Conservation (phyloP, 2,888 invertebrate species). For the Polydesmus complanatus region DNA sequence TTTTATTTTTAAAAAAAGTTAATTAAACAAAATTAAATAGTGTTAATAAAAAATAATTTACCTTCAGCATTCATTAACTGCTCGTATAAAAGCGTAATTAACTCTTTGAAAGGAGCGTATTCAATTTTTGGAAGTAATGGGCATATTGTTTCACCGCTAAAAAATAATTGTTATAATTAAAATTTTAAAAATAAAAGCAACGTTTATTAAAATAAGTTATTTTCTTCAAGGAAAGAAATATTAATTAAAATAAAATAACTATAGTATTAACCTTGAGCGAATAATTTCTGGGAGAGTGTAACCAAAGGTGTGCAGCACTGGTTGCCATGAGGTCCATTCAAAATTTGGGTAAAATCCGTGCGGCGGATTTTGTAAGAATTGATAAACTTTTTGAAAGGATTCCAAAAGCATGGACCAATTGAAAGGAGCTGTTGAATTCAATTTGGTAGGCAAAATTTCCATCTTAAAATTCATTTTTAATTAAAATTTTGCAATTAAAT, state of each 20-base stretch:
- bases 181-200: background rate
- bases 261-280: background rate
- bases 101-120: constrained; percentile 7
- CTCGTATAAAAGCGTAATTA: background rate
- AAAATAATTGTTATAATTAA: background rate
- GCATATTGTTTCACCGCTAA: constrained; percentile 10
- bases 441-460: constrained; percentile 4
- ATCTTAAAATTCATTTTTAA: no score
- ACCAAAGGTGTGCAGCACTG: constrained; percentile 8
- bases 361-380: constrained; percentile 7
- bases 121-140: constrained; percentile 4
- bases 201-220: background rate
- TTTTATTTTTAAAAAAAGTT: background rate
- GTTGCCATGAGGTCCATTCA: constrained; percentile 10
- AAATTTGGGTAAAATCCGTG: constrained; percentile 9
- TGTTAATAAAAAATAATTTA: background rate
- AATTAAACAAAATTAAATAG: background rate
- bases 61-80: constrained; percentile 5
- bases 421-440: constrained; percentile 2
- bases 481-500: no score
- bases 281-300: constrained; percentile 10
- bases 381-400: background rate
- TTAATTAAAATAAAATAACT: background rate
- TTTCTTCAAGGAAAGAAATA: background rate
- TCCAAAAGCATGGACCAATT: constrained; percentile 7